Base-by-base conservation (phyloP, 2,797 vertebrate genomes). In the Acridotheres tristis region DNA sequence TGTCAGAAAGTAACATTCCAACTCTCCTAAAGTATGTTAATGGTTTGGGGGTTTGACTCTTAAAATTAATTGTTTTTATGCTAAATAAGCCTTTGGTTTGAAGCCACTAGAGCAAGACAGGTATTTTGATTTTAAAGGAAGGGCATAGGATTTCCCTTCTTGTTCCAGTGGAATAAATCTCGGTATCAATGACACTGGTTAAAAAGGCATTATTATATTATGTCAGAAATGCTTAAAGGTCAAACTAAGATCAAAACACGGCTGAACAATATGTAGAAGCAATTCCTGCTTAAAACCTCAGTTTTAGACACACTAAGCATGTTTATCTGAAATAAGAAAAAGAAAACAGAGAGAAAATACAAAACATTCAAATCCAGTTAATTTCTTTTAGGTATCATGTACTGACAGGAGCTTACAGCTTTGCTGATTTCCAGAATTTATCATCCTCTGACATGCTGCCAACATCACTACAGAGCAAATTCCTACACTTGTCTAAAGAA, bases 1-100 rank as follows among this genome's bases (percentile, higher is more conserved):
- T 98, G 69, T 65, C 98, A 66, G 88, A 98, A 91, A 97, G 93
- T 73, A 99, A 99, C 86, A 97, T 99, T 43, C 97, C 98, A 34
- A 97, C 97, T 85, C 98, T 99, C 38, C 88, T 99, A 94, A 99
- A 98, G 99, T 99, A 93, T 1, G 94, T 95, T 48, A 45, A 57
- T 19, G 8, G 5, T 48, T 89, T 65, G 4, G 57, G 11, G 3
- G 4, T 4, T 58, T 40, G 12, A 7, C 2, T 14, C 25, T 82
- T 54, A 62, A 32, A 50, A 54, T 65, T 5, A 71, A 65, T 13
- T 38, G 16, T 4, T 77, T 82, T 47, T 29, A 21, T 42, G 50
- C 20, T 51, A 69, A 83, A 62, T 5, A 83, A 88, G 42, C 8
- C 22, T 78, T 86, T 84, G 13, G 13, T 91, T 42, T 87, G n/a